Evolutionary conservation across 2,797 vertebrate genomes (phyloP).

Genomic region (Lacerta agilis): DNA sequence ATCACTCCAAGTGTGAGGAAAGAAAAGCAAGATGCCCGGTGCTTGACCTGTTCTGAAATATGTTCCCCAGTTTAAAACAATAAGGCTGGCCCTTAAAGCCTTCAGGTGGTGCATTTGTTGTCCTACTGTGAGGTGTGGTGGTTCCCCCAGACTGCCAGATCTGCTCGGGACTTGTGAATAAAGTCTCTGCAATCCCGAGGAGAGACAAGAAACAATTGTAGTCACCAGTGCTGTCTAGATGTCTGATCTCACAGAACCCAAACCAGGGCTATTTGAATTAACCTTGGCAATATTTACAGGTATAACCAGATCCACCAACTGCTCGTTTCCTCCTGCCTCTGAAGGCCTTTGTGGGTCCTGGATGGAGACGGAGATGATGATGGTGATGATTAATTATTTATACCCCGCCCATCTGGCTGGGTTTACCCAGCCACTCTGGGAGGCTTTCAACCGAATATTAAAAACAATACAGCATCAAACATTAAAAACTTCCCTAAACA

Average conservation of each 20-base stretch:
- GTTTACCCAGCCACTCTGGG: too few species aligned
- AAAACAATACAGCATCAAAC: too few species aligned
- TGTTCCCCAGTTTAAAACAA: conserved; percentile 64
- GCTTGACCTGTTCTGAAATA: conserved; percentile 18
- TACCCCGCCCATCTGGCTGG: too few species aligned
- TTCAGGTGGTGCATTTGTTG: conserved; percentile 79
- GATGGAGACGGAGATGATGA: too few species aligned
- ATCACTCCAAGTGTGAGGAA: background rate
- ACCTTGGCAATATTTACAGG: conserved; percentile 66
- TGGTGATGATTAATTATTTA: too few species aligned
- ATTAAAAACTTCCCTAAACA: too few species aligned
- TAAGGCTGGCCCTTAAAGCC: conserved; percentile 72
- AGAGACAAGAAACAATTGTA: conserved; percentile 84
- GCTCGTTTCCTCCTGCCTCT: conserved; percentile 67
- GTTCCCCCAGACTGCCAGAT: conserved; percentile 62
- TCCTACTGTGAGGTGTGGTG: conserved; percentile 69
- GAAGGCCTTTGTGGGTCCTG: background rate
- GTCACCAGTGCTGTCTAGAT: conserved; percentile 85
- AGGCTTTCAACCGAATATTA: too few species aligned
- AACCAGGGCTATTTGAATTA: conserved; percentile 84
- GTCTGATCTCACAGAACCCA: conserved; percentile 83
- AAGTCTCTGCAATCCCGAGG: conserved; percentile 82
- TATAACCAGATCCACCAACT: conserved; percentile 72
- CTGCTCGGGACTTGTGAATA: conserved; percentile 73
- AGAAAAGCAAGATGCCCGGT: conserved; percentile 33